Evolutionary conservation across 2,888 invertebrate species (phyloP).

Genomic region (Perdita meconis): DNA sequence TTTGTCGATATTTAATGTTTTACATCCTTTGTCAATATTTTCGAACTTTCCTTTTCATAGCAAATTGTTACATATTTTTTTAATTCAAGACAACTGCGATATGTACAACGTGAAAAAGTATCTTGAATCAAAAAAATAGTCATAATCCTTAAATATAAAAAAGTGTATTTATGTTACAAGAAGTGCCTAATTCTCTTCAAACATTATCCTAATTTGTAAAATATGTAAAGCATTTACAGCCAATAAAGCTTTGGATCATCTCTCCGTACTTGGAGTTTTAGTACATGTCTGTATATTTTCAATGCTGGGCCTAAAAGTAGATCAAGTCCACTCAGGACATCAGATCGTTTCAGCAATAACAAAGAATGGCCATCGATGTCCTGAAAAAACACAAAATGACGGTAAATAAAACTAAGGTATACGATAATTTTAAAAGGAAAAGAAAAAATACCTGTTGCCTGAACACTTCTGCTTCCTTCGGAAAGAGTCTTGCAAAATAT

Average conservation of each 20-base stretch:
- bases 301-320: conserved; percentile 95
- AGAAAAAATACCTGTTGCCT: conserved; percentile 89
- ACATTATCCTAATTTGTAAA: conserved; percentile 37
- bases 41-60: conserved; percentile 21
- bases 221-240: conserved; percentile 85
- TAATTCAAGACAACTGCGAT: conserved; percentile 52
- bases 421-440: conserved; percentile 3
- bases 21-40: conserved; percentile 25
- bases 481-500: conserved; percentile 91
- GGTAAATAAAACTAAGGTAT: conserved; percentile 8
- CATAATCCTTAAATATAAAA: conserved; percentile 42
- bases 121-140: conserved; percentile 70
- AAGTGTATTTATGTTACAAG: conserved; percentile 43
- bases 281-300: conserved; percentile 92
- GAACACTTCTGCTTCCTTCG: conserved; percentile 92
- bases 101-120: conserved; percentile 60
- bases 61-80: conserved; percentile 49
- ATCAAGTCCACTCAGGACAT: conserved; percentile 92
- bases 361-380: conserved; percentile 96
- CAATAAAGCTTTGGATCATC: conserved; percentile 90
- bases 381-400: conserved; percentile 83
- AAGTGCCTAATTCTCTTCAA: conserved; percentile 30
- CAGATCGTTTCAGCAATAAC: conserved; percentile 92
- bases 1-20: conserved; percentile 18
- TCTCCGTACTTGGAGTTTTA: conserved; percentile 91